Evolutionary conservation across 2,888 invertebrate species (phyloP).

Genomic region (Perithous albicinctus): DNA sequence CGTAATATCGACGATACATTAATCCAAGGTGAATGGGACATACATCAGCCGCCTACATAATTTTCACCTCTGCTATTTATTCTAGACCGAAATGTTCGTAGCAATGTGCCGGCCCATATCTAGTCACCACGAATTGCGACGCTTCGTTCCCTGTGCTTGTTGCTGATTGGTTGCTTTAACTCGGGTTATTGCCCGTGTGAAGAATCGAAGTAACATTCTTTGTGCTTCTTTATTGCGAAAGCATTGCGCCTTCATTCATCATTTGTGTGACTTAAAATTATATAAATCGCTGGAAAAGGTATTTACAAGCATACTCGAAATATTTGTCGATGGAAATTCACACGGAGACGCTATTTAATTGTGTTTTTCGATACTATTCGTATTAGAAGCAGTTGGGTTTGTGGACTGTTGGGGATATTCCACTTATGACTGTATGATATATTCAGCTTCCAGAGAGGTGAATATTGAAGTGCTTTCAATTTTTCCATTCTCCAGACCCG

Average conservation of each 20-base stretch:
- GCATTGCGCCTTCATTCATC: background rate
- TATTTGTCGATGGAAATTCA: too few relatives aligned
- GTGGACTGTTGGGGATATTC: too few relatives aligned
- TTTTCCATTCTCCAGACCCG: background rate
- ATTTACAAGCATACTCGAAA: too few relatives aligned
- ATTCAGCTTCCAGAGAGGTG: background rate
- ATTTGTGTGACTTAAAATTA: background rate
- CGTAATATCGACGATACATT: constrained; percentile 81
- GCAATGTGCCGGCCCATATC: constrained; percentile 4
- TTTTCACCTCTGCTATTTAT: constrained; percentile 75
- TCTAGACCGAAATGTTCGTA: constrained; percentile 50
- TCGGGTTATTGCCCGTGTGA: constrained; percentile 30
- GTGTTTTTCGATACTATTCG: too few relatives aligned
- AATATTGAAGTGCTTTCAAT: background rate
- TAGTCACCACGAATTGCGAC: background rate
- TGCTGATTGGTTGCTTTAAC: constrained; percentile 55
- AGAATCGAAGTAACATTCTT: constrained; percentile 49
- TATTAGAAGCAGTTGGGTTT: too few relatives aligned
- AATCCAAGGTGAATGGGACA: constrained; percentile 80
- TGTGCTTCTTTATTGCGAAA: background rate
- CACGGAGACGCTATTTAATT: background rate
- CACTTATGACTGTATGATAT: too few relatives aligned
- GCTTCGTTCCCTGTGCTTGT: background rate
- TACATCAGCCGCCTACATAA: constrained; percentile 78
- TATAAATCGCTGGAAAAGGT: background rate